Evolutionary conservation across 2,113 vertebrate genomes (phyloP).

Genomic region (Puntigrus tetrazona): DNA sequence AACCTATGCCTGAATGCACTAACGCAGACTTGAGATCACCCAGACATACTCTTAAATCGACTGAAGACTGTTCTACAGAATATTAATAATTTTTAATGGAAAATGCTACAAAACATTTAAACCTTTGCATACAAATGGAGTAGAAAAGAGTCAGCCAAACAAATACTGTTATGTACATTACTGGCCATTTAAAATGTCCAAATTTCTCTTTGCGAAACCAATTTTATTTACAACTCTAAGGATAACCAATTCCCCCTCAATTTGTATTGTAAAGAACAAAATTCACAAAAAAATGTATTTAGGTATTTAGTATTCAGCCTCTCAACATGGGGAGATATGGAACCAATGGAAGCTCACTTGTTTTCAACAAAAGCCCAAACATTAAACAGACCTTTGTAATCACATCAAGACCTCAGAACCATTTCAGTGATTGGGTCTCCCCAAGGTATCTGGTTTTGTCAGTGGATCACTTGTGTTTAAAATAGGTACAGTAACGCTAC

Average conservation of each 20-base stretch:
- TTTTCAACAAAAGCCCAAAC: not conserved
- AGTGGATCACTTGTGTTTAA: constrained; percentile 68
- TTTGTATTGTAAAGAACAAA: not conserved
- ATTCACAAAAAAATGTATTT: constrained; percentile 15
- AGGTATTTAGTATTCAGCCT: constrained; percentile 31
- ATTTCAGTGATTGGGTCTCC: constrained; percentile 54
- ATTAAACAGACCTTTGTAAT: not conserved
- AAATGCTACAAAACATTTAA: constrained; percentile 65
- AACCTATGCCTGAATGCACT: not conserved
- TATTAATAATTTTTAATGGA: constrained; percentile 56
- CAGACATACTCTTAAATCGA: constrained; percentile 56
- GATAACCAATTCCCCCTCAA: not conserved
- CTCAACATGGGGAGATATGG: not conserved
- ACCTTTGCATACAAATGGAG: constrained; percentile 46
- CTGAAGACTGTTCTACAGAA: constrained; percentile 54
- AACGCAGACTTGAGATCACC: constrained; percentile 37
- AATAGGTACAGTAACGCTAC: constrained; percentile 64
- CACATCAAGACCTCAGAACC: not conserved
- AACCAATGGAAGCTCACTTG: not conserved
- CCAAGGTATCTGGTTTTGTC: constrained; percentile 52
- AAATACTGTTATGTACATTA: constrained; percentile 57
- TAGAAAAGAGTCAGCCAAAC: constrained; percentile 47
- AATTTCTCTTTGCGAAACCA: constrained; percentile 14
- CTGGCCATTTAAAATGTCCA: constrained; percentile 62
- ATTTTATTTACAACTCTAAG: not conserved